Base-by-base conservation (phyloP, 2,113 vertebrate species). In the Phainopepla nitens region DNA sequence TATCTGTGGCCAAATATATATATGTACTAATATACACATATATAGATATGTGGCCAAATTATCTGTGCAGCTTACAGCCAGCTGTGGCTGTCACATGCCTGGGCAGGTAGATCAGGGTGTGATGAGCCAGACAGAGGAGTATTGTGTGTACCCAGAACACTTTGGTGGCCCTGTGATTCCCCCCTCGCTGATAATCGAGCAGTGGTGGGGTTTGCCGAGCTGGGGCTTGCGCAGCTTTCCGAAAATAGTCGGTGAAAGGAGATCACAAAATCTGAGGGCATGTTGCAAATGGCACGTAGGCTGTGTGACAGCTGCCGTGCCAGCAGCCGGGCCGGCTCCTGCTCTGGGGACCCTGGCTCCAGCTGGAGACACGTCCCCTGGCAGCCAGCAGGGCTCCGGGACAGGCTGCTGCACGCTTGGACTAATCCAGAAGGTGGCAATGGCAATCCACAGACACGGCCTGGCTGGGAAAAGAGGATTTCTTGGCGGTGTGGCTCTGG, bases 401-500 rank as follows among this genome's bases (percentile, higher is more conserved):
- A 39, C 71, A 7, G 49, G 35, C 69, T 18, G 84, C 1, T 94
- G 92, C 96, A 93, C 29, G 3, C 57, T 20, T 51, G 60, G 64
- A 22, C 12, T 42, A 0, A 31, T 54, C 91, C 95, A 95, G 95
- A 80, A 97, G 95, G 95, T 95, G 96, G 94, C 95, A 96, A 95
- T 93, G 93, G 86, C 87, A 94, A 82, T 31, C 86, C 93, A 60
- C 15, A n/a, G 79, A 83, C 72, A 7, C 72, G 0, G 61, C 23
- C 56, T 58, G 56, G 5, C 33, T 10, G 12, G 13, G 84, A 15
- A 53, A 49, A 2, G 35, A 68, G 68, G 58, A 33, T 49, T 76
- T 72, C 47, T 15, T 17, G 76, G 31, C 2, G 0, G 9, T 5
- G 8, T 0, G 16, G 41, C 28, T 15, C 35, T 6, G 29, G 35